Percentiles rank a stretch among this genome's conserved stretches.
phyloP scores from a whole-genome alignment of 2,888 invertebrate genomes.

The Dolomedes plantarius region DNA sequence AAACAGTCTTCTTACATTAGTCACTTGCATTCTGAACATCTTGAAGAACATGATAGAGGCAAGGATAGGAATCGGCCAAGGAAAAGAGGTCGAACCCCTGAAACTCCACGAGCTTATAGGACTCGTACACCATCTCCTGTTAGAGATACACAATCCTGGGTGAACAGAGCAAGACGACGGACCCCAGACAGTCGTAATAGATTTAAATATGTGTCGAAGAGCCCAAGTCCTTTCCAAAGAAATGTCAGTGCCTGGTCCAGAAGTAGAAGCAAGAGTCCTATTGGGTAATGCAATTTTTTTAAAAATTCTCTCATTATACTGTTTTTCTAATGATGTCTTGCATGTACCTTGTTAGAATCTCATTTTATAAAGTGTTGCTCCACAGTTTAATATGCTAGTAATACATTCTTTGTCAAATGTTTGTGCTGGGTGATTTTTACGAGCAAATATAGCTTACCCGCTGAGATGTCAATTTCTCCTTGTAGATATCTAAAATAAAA shows the following conservation, averaged over 20 bases:
- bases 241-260: conserved; percentile 64
- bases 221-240: conserved; percentile 61
- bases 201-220: conserved; percentile 51
- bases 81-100: conserved; percentile 70
- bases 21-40: conserved; percentile 21
- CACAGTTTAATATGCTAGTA: too few species aligned
- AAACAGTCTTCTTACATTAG: conserved; percentile 34
- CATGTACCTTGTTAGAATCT: too few species aligned
- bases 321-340: too few species aligned
- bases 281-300: conserved; percentile 40
- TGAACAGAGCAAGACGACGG: conserved; percentile 47
- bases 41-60: background rate
- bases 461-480: too few species aligned
- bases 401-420: too few species aligned
- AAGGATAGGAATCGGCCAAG: conserved; percentile 39
- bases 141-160: conserved; percentile 40
- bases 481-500: too few species aligned
- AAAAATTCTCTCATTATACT: too few species aligned
- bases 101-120: conserved; percentile 73
- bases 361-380: too few species aligned
- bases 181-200: conserved; percentile 48
- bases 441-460: too few species aligned
- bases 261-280: conserved; percentile 61
- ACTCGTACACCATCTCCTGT: conserved; percentile 61
- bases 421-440: too few species aligned